Conservation (phyloP, 53 echinoderm and acorn worm species). For the Zoroaster sp. region DNA sequence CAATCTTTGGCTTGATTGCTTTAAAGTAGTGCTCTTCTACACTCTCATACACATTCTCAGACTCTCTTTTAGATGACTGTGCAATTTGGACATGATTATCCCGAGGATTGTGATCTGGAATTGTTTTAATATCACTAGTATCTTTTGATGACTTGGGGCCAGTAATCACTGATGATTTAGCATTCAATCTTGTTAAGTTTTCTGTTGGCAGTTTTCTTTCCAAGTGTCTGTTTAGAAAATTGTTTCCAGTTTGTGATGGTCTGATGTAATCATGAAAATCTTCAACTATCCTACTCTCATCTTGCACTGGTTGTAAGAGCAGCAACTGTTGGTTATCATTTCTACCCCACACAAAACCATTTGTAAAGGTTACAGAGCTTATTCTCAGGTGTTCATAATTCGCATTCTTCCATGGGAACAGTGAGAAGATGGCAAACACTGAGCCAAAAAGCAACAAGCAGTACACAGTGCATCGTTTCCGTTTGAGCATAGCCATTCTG, state of each 20-base stretch:
- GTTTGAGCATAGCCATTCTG: neutral
- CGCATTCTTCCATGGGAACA: neutral
- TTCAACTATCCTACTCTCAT: neutral
- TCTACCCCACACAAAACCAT: neutral
- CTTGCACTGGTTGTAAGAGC: constrained; percentile 7
- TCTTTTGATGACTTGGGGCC: neutral
- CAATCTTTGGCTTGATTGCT: neutral
- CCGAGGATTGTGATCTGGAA: neutral
- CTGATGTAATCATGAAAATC: neutral
- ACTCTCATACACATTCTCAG: neutral
- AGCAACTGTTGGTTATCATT: neutral
- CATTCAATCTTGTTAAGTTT: neutral
- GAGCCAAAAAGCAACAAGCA: neutral
- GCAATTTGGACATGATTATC: neutral
- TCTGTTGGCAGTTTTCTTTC: neutral
- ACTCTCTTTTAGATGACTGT: neutral
- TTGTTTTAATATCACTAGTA: neutral
- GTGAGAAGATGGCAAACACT: neutral
- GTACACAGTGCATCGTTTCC: neutral
- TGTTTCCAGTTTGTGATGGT: neutral
- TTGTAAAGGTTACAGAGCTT: neutral
- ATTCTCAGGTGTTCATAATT: neutral
- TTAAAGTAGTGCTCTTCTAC: neutral
- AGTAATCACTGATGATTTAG: neutral
- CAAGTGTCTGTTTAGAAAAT: neutral